Base-by-base conservation (phyloP, 2,888 invertebrate genomes). In the Mellilla xanthometata region DNA sequence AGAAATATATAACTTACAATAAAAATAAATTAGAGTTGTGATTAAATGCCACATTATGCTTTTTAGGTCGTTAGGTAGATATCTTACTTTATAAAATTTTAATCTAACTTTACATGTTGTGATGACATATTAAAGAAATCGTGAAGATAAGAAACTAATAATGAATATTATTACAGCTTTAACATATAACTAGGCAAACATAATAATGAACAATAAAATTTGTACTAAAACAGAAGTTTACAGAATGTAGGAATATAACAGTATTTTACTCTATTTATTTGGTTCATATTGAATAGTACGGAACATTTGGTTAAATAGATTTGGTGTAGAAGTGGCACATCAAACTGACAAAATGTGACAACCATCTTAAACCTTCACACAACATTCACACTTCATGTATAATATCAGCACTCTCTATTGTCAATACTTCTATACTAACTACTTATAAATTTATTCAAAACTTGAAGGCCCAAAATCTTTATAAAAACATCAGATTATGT, bases 281-380 rank as follows among this genome's bases (percentile, higher is more conserved):
- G 67, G 68, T 68, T 59, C 39, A 62, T 52, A 54, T 52, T 42
- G 54, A 61, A 58, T 62, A 48, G 54, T 56, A 52, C 56, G 53
- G 61, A 65, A 54, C 54, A 66, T 74, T 72, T 73, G 57, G 54
- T 55, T 53, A 49, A 65, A 64, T 66, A 48, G 50, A 55, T 58
- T 58, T 58, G 58, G 58, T 42, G 38, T 44, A 71, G 56, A 62
- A 71, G 58, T 49, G 60, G 43, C 39, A 65, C 64, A 65, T 68
- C 68, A 71, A 63, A 56, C 60, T 54, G 54, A 53, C 55, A 27
- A 56, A 54, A 38, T 55, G 44, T 33, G 30, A 60, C 23, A 19
- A 12, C 23, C 12, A 19, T 29, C 27, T 15, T 19, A 19, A 19
- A 5, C 3, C n/a, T 33, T 30, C 12, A 12, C 40, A 49, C 44